Percentiles rank a stretch among this genome's conserved stretches.
Evolutionary conservation across 2,888 invertebrate species (phyloP).

Genomic region (Drosophila flavopinicola): DNA sequence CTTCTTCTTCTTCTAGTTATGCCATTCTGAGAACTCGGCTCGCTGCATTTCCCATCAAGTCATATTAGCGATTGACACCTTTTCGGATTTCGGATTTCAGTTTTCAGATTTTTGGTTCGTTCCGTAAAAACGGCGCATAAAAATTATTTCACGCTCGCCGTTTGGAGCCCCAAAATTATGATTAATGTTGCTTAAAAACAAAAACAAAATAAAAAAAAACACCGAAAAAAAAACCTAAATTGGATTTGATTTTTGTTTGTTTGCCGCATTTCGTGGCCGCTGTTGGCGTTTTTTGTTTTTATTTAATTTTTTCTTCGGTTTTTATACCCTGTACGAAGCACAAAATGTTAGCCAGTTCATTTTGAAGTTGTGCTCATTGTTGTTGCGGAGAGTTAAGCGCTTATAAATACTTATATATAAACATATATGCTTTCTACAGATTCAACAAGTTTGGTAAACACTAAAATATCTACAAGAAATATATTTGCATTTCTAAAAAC

Average conservation of each 20-base stretch:
- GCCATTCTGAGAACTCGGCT: background rate
- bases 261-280: conserved; percentile 51
- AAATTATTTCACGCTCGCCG: conserved; percentile 73
- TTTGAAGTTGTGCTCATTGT: too few relatives aligned
- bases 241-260: conserved; percentile 77
- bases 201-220: background rate
- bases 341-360: too few relatives aligned
- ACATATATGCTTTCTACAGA: too few relatives aligned
- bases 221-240: conserved; percentile 52
- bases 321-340: background rate
- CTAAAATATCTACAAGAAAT: too few relatives aligned
- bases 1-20: background rate
- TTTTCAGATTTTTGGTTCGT: conserved; percentile 30
- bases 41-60: conserved; percentile 49
- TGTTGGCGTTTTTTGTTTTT: conserved; percentile 31
- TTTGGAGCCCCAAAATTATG: conserved; percentile 61
- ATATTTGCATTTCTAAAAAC: too few relatives aligned
- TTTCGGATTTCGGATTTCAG: conserved; percentile 29
- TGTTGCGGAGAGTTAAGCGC: too few relatives aligned
- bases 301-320: background rate
- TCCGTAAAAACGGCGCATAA: conserved; percentile 74
- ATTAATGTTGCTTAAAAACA: conserved; percentile 61
- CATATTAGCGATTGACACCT: conserved; percentile 75
- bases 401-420: too few relatives aligned
- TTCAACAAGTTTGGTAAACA: too few relatives aligned